Conservation (phyloP, 2,797 vertebrate genomes). For the Melopsittacus undulatus region DNA sequence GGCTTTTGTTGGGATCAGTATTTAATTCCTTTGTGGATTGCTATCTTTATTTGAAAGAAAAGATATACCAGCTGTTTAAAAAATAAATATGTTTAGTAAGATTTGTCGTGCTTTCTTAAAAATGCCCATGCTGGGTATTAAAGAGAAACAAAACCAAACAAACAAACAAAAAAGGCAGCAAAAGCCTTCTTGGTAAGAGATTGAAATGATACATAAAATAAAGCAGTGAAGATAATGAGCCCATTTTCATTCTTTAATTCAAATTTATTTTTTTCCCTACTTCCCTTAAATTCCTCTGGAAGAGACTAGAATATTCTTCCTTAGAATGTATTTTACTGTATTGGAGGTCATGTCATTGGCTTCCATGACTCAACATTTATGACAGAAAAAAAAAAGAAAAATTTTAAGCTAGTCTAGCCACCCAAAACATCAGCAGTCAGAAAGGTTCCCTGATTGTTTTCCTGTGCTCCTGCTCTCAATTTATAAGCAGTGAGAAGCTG, state of each 20-base stretch:
- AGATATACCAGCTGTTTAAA: neutral
- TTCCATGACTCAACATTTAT: neutral
- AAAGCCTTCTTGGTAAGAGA: neutral
- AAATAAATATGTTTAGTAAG: neutral
- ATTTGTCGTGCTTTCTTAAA: neutral
- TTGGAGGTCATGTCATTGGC: neutral
- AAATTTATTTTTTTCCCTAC: neutral
- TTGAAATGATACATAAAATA: neutral
- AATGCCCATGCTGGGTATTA: neutral
- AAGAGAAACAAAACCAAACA: neutral
- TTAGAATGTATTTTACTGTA: neutral
- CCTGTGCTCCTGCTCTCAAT: neutral
- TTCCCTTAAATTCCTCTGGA: neutral
- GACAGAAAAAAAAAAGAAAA: neutral
- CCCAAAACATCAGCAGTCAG: neutral
- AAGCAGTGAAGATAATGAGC: neutral
- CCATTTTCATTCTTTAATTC: neutral
- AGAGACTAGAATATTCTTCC: neutral
- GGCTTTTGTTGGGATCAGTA: neutral
- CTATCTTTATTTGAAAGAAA: neutral
- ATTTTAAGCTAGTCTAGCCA: neutral
- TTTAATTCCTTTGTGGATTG: neutral
- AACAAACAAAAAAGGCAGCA: neutral
- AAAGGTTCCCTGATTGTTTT: neutral
- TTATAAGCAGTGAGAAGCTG: slow-evolving; percentile 23